Conservation (phyloP, 2,797 vertebrate species). For the Poecilia gillii region DNA sequence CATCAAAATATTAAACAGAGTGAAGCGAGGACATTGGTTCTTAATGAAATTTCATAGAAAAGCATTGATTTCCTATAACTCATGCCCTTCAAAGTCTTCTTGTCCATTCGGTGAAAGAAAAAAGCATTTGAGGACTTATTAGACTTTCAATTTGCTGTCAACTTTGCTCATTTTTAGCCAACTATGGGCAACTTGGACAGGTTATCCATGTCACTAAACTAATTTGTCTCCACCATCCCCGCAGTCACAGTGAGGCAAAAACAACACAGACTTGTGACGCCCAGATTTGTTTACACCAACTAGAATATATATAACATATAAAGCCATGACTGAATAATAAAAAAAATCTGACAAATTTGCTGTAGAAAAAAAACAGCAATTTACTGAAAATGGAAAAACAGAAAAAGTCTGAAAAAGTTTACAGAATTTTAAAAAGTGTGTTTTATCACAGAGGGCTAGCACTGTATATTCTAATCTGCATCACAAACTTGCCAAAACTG, state of each 20-base stretch:
- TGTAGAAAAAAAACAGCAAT: neutral
- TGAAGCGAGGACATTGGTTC: conserved; percentile 86
- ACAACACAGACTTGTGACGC: conserved; percentile 68
- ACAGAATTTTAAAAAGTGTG: neutral
- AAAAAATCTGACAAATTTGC: neutral
- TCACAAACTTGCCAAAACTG: conserved; percentile 46
- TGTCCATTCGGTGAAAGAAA: conserved; percentile 85
- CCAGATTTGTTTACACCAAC: conserved; percentile 31
- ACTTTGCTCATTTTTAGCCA: conserved; percentile 94
- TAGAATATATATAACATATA: neutral
- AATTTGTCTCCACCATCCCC: conserved; percentile 92
- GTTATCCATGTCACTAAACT: conserved; percentile 93
- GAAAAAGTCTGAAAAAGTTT: neutral
- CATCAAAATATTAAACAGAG: conserved; percentile 95
- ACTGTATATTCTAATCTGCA: conserved; percentile 9
- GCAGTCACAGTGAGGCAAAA: conserved; percentile 87
- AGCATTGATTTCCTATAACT: conserved; percentile 96
- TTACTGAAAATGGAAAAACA: neutral
- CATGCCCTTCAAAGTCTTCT: conserved; percentile 88
- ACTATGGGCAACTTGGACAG: conserved; percentile 90
- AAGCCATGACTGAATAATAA: neutral
- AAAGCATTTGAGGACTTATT: conserved; percentile 96
- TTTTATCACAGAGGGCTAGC: neutral
- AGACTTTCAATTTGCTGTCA: conserved; percentile 95
- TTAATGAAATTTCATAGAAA: conserved; percentile 96